Conservation (phyloP, 2,888 invertebrate genomes). For the Patella pellucida region DNA sequence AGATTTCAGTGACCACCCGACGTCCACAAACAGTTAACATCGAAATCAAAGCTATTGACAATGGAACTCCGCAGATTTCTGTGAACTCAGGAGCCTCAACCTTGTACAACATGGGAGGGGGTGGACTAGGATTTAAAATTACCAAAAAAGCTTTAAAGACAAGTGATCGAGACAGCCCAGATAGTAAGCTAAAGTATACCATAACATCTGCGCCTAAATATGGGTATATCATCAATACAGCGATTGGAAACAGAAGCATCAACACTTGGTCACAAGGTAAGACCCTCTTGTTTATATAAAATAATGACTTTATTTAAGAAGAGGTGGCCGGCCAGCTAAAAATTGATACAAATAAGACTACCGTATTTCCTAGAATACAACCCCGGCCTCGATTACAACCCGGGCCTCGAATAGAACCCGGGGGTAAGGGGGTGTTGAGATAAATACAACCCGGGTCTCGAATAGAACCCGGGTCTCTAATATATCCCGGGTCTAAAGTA, state of each 20-base stretch:
- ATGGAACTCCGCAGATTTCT: slow-evolving; percentile 63
- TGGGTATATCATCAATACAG: slow-evolving; percentile 62
- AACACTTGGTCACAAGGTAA: slow-evolving; percentile 70
- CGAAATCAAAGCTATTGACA: slow-evolving; percentile 67
- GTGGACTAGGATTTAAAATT: slow-evolving; percentile 59
- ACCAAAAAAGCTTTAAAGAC: slow-evolving; percentile 57
- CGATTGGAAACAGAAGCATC: slow-evolving; percentile 50
- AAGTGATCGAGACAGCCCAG: slow-evolving; percentile 65
- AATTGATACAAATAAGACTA: too few species aligned
- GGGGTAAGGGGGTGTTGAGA: too few species aligned
- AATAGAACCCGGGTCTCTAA: too few species aligned
- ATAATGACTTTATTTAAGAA: too few species aligned
- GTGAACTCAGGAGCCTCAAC: slow-evolving; percentile 62
- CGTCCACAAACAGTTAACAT: slow-evolving; percentile 64
- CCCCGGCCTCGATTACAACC: too few species aligned
- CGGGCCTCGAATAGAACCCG: too few species aligned
- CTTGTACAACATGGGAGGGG: slow-evolving; percentile 51
- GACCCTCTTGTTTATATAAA: slow-evolving; percentile 22
- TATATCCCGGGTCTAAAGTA: too few species aligned
- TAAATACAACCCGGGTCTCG: too few species aligned
- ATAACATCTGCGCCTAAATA: slow-evolving; percentile 58
- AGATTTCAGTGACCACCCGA: slow-evolving; percentile 57
- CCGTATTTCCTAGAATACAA: too few species aligned
- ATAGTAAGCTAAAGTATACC: slow-evolving; percentile 53
- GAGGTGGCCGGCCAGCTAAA: too few species aligned